These are phyloP conservation scores for Theonella swinhoei DNA, from an alignment of 37 sponge, comb jelly and placozoan species.

Conservation along the genomic window DNA sequence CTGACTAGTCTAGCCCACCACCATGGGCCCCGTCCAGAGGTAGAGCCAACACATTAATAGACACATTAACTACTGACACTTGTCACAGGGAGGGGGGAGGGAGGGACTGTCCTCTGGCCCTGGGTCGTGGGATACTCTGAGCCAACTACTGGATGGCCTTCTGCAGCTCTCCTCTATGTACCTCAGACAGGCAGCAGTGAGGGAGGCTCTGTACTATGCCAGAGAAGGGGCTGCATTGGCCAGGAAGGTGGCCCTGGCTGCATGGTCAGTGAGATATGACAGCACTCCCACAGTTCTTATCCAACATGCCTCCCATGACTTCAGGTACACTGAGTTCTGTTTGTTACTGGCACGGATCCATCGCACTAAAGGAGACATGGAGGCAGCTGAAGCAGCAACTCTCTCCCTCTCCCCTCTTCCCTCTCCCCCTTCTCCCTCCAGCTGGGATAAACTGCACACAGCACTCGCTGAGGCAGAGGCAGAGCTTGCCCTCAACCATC, in stretches of 20 bases:
- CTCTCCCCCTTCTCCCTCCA: background rate
- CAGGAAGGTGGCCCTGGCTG: slow-evolving; percentile 22
- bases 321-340: too few relatives aligned
- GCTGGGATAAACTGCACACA: background rate
- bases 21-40: too few relatives aligned
- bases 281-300: too few relatives aligned
- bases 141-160: slow-evolving; percentile 13
- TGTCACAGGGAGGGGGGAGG: background rate
- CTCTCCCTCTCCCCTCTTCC: background rate
- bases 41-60: too few relatives aligned
- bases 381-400: background rate
- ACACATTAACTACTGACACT: background rate
- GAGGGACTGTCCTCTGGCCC: background rate
- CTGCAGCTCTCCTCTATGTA: slow-evolving; percentile 1
- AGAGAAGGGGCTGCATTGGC: slow-evolving; percentile 56
- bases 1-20: background rate
- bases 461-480: background rate
- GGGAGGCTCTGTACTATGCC: slow-evolving; percentile 41
- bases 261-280: slow-evolving; percentile 43
- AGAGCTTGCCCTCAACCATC: background rate
- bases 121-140: slow-evolving; percentile 13
- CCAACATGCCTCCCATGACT: too few relatives aligned
- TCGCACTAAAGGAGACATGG: background rate
- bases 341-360: too few relatives aligned
- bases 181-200: slow-evolving; percentile 17